These are phyloP conservation scores for Pipa parva DNA, from an alignment of 2,113 vertebrate species.

Conservation along the genomic window DNA sequence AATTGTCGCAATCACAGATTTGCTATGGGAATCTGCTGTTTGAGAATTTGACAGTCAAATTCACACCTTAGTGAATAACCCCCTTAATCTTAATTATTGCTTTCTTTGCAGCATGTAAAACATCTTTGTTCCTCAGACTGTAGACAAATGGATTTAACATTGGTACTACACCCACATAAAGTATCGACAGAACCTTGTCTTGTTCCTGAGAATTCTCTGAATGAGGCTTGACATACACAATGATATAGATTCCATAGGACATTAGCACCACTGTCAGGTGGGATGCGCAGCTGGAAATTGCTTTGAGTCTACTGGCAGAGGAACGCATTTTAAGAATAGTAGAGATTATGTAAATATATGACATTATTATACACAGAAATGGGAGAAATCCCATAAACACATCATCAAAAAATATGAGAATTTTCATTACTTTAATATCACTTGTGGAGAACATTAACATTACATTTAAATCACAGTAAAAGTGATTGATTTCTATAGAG, in stretches of 20 bases:
- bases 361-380: neutral
- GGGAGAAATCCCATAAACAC: neutral
- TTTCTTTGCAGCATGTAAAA: neutral
- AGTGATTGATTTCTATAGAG: neutral
- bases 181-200: neutral
- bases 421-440: neutral
- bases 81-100: too few species aligned
- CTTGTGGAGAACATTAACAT: neutral
- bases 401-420: too few species aligned
- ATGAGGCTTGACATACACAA: neutral
- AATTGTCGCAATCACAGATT: too few species aligned
- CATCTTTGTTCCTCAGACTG: neutral
- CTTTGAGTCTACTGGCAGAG: neutral
- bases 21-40: too few species aligned
- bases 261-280: constrained; percentile 3
- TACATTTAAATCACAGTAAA: neutral
- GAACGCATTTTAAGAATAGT: neutral
- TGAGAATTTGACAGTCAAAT: too few species aligned
- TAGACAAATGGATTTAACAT: neutral
- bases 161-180: neutral
- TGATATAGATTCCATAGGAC: neutral
- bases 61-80: too few species aligned
- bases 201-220: neutral
- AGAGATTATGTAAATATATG: neutral
- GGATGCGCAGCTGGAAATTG: constrained; percentile 9